These are phyloP conservation scores for Lepidotrigona ventralis DNA, from an alignment of 1,140 invertebrate genomes.

Conservation along the genomic window DNA sequence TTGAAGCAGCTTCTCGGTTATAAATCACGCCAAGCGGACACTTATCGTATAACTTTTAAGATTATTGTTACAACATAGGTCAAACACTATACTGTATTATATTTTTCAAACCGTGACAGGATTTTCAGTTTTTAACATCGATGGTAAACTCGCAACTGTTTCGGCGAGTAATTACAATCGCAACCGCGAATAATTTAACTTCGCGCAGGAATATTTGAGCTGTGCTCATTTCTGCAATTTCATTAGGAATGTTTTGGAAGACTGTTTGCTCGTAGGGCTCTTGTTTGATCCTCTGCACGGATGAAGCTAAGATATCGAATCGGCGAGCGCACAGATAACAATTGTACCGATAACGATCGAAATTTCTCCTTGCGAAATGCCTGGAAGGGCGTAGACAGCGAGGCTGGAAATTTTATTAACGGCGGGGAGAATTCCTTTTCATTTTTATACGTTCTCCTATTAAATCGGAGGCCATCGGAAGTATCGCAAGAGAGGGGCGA, in stretches of 20 bases:
- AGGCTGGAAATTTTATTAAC: neutral
- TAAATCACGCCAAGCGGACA: no score
- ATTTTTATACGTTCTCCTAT: neutral
- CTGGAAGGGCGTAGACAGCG: no score
- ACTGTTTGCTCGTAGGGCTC: neutral
- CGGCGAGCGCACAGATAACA: neutral
- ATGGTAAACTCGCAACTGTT: neutral
- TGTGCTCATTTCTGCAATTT: neutral
- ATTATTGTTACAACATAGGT: neutral
- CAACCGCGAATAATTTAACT: constrained; percentile 1
- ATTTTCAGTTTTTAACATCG: neutral
- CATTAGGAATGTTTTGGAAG: neutral
- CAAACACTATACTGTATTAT: neutral
- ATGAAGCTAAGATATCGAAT: neutral
- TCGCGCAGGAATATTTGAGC: neutral
- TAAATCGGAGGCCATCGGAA: neutral
- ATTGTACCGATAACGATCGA: neutral
- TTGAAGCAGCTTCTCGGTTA: no score
- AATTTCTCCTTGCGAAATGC: neutral
- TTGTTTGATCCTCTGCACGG: neutral
- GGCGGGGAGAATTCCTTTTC: neutral
- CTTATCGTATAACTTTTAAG: no score
- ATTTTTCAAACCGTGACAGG: neutral
- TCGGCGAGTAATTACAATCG: no score
- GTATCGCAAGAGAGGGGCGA: neutral